Base-by-base conservation (phyloP, 2,113 vertebrate species). In the Corythornis vintsioides region DNA sequence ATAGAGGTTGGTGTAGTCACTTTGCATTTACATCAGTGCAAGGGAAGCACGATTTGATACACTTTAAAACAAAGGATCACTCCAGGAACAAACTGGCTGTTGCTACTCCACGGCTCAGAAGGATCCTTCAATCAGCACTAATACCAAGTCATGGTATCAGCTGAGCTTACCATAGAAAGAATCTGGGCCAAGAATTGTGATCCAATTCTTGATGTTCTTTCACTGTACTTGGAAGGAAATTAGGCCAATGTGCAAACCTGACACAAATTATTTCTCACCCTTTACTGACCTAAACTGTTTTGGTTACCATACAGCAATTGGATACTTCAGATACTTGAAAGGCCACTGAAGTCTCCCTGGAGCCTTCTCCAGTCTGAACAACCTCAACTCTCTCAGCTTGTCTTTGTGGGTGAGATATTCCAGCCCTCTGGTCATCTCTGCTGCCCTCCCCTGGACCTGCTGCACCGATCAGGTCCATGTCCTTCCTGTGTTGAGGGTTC, bases 51-150 rank as follows among this genome's bases (percentile, higher is more conserved):
- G 28, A 12, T 74, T 18, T 43, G 25, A 18, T 40, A 13, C n/a
- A 7, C 11, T 17, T 45, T 35, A 40, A 47, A 20, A 47, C 10
- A 15, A 47, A 35, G 12, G 15, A 15, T 18, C 15, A 3, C 56
- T 65, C 38, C 45, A 43, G 14, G 25, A 61, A 15, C 29, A 48
- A 57, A 45, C 21, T 17, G n/a, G 14, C 33, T 48, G 8, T 13
- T 21, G 2, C 10, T 24, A 2, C 69, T n/a, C 33, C 26, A 15
- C 26, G 24, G 56, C 53, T 83, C 28, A 17, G 2, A 15, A 31
- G 45, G 19, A 14, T 28, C 1, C 0, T 29, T 67, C 26, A 12
- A 1, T 13, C 22, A 26, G 26, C 13, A 3, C 35, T 19, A 10
- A 19, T 3, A 53, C 22, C 0, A 43, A 42, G 18, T 14, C 33